A percentile compares a stretch with the other conserved stretches of the same genome.
Conservation (phyloP, 2,888 invertebrate genomes). For the Hecatera dysodea region DNA sequence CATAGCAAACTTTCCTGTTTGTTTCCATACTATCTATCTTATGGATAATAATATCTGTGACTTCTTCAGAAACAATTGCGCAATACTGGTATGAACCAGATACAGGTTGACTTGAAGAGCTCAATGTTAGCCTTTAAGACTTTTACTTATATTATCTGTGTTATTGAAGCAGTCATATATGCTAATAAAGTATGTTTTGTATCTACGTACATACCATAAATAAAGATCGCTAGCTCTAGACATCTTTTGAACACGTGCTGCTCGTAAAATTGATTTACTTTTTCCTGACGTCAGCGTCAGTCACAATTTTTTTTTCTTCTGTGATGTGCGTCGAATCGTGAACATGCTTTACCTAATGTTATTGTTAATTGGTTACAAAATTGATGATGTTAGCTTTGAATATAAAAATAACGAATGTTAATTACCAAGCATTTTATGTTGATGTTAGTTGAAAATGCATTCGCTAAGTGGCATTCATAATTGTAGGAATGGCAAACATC, state of each 20-base stretch:
- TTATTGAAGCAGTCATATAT: conserved; percentile 17
- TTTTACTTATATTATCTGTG: conserved; percentile 26
- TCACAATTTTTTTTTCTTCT: neutral
- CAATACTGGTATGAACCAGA: conserved; percentile 15
- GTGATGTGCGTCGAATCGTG: too few species aligned
- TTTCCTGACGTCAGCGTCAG: neutral
- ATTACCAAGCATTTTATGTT: neutral
- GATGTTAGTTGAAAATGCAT: neutral
- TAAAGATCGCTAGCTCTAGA: neutral
- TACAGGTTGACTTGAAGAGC: conserved; percentile 6
- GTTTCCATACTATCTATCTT: neutral
- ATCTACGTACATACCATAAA: neutral
- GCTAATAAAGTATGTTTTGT: conserved; percentile 1
- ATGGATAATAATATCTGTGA: neutral
- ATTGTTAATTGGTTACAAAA: neutral
- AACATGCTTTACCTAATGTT: neutral
- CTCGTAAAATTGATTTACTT: conserved; percentile 1
- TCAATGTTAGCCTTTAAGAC: neutral
- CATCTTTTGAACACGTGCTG: conserved; percentile 19
- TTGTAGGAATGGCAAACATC: too few species aligned
- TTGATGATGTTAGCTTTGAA: neutral
- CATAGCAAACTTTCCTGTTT: neutral
- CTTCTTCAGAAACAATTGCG: conserved; percentile 7
- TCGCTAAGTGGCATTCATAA: neutral
- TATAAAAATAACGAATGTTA: neutral